Evolutionary conservation across 2,888 invertebrate genomes (phyloP), one percentile per base, ranked within the genome.

Genomic region (Cephus spinipes): DNA sequence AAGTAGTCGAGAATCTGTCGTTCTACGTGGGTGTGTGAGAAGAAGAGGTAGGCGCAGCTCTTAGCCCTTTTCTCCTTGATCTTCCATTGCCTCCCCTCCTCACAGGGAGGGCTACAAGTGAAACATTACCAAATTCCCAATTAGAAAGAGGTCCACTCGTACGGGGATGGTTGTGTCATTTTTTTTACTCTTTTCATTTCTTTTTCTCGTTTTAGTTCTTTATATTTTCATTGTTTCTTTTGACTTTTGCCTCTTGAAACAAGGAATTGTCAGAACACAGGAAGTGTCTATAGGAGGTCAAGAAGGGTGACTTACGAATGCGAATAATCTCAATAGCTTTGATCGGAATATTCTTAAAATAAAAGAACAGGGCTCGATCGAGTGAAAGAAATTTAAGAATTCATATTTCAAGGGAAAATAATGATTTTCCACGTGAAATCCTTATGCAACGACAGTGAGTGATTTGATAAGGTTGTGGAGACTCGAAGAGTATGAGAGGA

Each of bases 71-170:
- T 79, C 79, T 76, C 82, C 78, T 73, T 77, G 78, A 77, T 69
- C 79, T 74, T 78, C 83, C 81, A 81, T 86, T 88, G 88, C 88
- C 90, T 89, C 88, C 90, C 91, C 91, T 90, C 91, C 91, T 87
- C 90, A 88, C 89, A 89, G 89, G 91, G 91, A 91, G 91, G 91
- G 90, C 91, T 91, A 91, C 88, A 91, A 91, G 90, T 91, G 89
- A 91, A 91, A 91, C 90, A 91, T 90, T 88, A 91, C 90, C 91
- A 91, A 91, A 91, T 88, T 87, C 85, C 87, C 87, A 89, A 91
- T 91, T 91, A 91, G 91, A 91, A 89, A 86, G 84, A 76, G 77
- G 81, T 80, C 79, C 81, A 80, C 69, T 77, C 81, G 76, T 81
- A 73, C 36, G 76, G 79, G 40, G 74, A 78, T 80, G 77, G 76